Conservation (phyloP, 2,797 vertebrate species). For the Sebastes minor region DNA sequence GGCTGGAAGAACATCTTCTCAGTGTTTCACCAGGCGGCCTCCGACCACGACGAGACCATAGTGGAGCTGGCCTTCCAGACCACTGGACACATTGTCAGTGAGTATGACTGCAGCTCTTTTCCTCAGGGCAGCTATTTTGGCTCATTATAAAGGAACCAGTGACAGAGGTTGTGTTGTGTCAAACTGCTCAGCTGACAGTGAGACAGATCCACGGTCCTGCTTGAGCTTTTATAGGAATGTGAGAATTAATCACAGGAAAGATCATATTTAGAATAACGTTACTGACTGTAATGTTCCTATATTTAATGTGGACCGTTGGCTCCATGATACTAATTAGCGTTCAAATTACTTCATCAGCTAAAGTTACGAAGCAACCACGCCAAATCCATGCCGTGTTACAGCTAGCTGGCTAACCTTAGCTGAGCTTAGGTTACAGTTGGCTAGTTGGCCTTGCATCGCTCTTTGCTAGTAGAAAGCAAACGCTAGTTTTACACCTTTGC, state of each 20-base stretch:
- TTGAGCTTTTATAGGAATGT: not conserved
- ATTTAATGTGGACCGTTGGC: not conserved
- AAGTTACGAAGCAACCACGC: not conserved
- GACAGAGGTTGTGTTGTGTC: not conserved
- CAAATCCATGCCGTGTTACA: not conserved
- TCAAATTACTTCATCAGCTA: not conserved
- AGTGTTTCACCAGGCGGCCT: slow-evolving; percentile 95
- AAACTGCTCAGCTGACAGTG: not conserved
- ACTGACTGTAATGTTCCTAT: not conserved
- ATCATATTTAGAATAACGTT: not conserved
- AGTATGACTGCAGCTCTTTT: slow-evolving; percentile 67
- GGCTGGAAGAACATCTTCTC: slow-evolving; percentile 99
- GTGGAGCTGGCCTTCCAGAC: slow-evolving; percentile 96
- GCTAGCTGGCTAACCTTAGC: not conserved
- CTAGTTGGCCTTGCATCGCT: not conserved
- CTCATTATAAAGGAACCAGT: not conserved
- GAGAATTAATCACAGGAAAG: not conserved
- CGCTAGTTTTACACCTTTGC: too few relatives aligned
- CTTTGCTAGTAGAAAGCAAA: not conserved
- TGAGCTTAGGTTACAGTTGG: not conserved
- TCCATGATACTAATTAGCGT: not conserved
- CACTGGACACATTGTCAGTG: slow-evolving; percentile 93
- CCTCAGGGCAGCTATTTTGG: not conserved
- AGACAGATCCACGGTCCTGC: not conserved
- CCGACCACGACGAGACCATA: slow-evolving; percentile 92